Conservation (phyloP, 2,888 invertebrate species). For the Pseudococcus longispinus region DNA sequence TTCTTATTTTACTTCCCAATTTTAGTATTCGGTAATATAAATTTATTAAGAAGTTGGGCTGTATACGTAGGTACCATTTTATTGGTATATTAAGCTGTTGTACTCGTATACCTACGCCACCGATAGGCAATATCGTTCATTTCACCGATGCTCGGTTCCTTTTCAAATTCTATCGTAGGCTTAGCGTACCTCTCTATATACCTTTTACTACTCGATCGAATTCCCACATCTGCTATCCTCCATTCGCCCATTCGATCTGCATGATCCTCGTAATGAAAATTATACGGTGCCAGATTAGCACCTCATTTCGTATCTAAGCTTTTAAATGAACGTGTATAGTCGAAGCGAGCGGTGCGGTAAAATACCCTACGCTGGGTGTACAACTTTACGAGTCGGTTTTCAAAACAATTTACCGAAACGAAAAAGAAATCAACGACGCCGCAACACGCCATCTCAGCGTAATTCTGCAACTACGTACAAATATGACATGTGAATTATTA, state of each 20-base stretch:
- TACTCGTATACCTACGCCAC: neutral
- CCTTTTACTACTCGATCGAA: neutral
- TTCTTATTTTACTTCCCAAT: neutral
- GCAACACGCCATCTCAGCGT: neutral
- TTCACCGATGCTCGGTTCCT: neutral
- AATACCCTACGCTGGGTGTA: neutral
- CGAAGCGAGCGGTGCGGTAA: neutral
- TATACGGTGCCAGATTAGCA: neutral
- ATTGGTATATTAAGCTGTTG: neutral
- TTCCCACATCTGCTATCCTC: neutral
- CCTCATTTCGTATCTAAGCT: slow-evolving; percentile 1
- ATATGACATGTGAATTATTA: neutral
- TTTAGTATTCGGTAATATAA: neutral
- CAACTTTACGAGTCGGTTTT: neutral
- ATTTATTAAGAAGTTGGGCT: neutral
- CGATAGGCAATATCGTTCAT: neutral
- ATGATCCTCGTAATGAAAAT: neutral
- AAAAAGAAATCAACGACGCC: neutral
- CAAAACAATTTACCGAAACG: neutral
- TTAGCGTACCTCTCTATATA: neutral
- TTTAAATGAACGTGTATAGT: neutral
- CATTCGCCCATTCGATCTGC: neutral
- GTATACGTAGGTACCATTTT: neutral
- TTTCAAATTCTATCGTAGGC: neutral
- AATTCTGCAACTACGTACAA: neutral